Conservation (phyloP, 2,888 invertebrate genomes). For the Caradrina kadenii region DNA sequence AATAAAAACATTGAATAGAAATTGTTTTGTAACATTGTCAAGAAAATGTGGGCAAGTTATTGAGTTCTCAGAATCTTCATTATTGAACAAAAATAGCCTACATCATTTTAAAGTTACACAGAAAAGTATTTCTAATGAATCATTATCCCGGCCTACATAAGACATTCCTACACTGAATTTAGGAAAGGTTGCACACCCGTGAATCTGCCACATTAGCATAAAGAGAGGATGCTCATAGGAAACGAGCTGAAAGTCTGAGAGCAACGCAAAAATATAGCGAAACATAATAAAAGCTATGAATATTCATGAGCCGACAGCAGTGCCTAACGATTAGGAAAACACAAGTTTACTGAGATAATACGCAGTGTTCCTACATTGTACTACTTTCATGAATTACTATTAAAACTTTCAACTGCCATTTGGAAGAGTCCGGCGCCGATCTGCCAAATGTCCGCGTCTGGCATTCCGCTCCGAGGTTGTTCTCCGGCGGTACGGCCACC, state of each 20-base stretch:
- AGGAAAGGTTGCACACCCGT: constrained; percentile 20
- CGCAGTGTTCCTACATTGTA: constrained; percentile 2
- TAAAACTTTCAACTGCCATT: constrained; percentile 42
- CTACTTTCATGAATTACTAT: constrained; percentile 28
- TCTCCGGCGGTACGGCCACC: constrained; percentile 30
- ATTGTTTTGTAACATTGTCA: constrained; percentile 11
- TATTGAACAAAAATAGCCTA: neutral
- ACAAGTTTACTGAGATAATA: constrained; percentile 21
- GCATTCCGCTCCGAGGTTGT: constrained; percentile 35
- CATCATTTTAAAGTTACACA: neutral
- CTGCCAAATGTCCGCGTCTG: constrained; percentile 31
- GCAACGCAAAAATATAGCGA: constrained; percentile 45
- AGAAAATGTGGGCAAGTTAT: constrained; percentile 1
- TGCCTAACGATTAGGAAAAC: constrained; percentile 46
- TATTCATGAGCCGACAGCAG: constrained; percentile 41
- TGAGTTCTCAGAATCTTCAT: constrained; percentile 1
- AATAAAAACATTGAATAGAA: constrained; percentile 26
- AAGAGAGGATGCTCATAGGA: constrained; percentile 36
- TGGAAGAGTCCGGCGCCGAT: constrained; percentile 2
- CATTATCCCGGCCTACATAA: constrained; percentile 11
- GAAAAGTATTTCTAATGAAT: constrained; percentile 2
- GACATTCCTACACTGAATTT: constrained; percentile 29
- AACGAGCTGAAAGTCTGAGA: constrained; percentile 21
- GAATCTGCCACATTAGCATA: constrained; percentile 40
- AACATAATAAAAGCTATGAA: constrained; percentile 46